Conservation (phyloP, 2,797 vertebrate species). For the Muscicapa comitata region DNA sequence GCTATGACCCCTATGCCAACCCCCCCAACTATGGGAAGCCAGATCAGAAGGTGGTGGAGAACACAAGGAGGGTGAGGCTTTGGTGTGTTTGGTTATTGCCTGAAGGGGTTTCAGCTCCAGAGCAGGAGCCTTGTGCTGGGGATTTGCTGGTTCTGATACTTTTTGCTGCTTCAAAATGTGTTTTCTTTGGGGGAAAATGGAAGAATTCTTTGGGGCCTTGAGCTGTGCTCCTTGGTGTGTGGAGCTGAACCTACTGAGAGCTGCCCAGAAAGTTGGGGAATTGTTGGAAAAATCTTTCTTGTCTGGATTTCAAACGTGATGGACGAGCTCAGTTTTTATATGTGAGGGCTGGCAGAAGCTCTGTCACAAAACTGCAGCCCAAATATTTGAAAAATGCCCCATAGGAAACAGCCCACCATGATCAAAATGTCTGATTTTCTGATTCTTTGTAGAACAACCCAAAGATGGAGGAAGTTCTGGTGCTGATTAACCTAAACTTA, state of each 20-base stretch:
- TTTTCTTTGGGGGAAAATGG: not conserved
- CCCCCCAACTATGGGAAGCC: conserved; percentile 94
- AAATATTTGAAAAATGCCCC: not conserved
- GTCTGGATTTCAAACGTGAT: not conserved
- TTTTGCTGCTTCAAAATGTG: not conserved
- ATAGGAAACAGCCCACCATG: not conserved
- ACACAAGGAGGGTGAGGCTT: conserved; percentile 92
- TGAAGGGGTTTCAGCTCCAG: accelerated
- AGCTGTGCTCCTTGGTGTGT: not conserved
- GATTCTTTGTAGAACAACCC: not conserved
- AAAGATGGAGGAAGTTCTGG: not conserved
- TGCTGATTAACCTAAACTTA: conserved; percentile 34
- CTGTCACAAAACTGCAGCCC: not conserved
- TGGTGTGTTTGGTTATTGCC: not conserved
- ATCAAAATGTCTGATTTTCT: not conserved
- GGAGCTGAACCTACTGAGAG: not conserved
- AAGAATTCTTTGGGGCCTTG: not conserved
- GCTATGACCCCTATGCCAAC: conserved; percentile 94
- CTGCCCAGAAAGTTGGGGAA: not conserved
- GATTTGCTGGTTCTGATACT: not conserved
- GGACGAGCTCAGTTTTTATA: not conserved
- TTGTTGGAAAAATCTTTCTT: not conserved
- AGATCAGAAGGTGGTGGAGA: conserved; percentile 92
- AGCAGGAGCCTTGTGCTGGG: not conserved
- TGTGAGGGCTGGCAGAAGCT: not conserved